Base-by-base conservation (phyloP, 2,888 invertebrate species). In the Folsomia candida region DNA sequence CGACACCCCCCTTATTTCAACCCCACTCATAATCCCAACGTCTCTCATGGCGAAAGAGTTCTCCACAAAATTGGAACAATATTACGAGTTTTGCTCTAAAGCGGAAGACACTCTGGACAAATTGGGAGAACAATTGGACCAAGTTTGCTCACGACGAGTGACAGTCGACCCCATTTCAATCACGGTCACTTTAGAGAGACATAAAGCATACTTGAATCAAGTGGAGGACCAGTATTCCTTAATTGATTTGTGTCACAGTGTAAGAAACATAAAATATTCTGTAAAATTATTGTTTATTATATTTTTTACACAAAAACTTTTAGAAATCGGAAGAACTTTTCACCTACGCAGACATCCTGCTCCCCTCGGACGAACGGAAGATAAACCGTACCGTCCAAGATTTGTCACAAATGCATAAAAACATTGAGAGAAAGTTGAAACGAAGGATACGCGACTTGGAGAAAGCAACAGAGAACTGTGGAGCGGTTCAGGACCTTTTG, bases 301-400 rank as follows among this genome's bases (percentile, higher is more conserved):
- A 63, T 29, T 24, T 28, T 62, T 37, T 57, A 20, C 29, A n/a
- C 11, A 47, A 9, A 47, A 28, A 26, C 47, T 24, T 62, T 14
- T 28, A 74, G 73, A 60, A 69, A 63, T 51, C 59, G 22, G 69
- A 71, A 47, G 29, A 51, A 14, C 51, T 74, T 1, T 14, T 51
- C 20, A 24, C 57, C 20, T 67, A 69, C 22, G 29, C 69, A 1
- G 71, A 69, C 18, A 24, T 66, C n/a, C 26, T 71, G 0, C 20
- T 67, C 1, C 66, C 71, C 2, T 69, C 67, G 1, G 73, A 71
- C 18, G 71, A 71, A 54, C 27, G 37, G 11, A 63, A 37, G 51
- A 71, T 74, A 61, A 69, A 27, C n/a, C 27, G 59, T 9, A 69
- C 71, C 62, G 51, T 74, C 2, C 63, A 69, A 22, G 71, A 74